Conservation (phyloP, 2,113 vertebrate species). For the Bagarius yarrelli region DNA sequence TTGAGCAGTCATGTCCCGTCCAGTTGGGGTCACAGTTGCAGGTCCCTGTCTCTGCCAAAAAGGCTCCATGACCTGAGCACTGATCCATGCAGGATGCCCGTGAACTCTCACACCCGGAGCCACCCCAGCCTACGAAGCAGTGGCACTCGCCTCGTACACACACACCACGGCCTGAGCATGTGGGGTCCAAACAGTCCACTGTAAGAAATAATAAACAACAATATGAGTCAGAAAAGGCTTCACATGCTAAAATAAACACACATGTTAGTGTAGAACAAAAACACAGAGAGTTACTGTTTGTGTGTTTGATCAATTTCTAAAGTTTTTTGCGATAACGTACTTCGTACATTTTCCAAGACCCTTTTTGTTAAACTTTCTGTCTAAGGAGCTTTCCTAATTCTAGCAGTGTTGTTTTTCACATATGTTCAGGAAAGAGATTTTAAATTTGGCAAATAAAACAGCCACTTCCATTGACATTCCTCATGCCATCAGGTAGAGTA, state of each 20-base stretch:
- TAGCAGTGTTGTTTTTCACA: constrained; percentile 27
- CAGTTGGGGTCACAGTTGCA: constrained; percentile 95
- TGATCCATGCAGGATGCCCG: constrained; percentile 94
- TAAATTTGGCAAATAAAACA: constrained; percentile 57
- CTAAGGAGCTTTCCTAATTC: constrained; percentile 12
- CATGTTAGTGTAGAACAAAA: constrained; percentile 36
- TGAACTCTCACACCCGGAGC: constrained; percentile 86
- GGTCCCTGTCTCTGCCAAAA: constrained; percentile 82
- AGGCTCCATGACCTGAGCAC: constrained; percentile 92
- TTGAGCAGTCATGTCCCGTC: constrained; percentile 92
- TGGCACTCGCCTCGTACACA: constrained; percentile 95
- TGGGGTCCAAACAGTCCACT: constrained; percentile 98
- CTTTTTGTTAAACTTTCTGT: constrained; percentile 9
- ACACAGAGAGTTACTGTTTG: neutral
- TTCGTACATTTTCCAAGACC: neutral
- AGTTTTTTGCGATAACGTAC: constrained; percentile 6
- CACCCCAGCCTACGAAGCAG: constrained; percentile 95
- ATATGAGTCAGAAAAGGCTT: constrained; percentile 45
- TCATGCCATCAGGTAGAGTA: constrained; percentile 51
- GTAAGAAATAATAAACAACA: constrained; percentile 33
- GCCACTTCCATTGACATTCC: constrained; percentile 45
- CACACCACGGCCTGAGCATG: constrained; percentile 89
- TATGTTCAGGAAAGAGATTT: constrained; percentile 48
- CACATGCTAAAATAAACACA: constrained; percentile 49
- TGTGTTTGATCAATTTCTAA: neutral